These are phyloP conservation scores for Riparia riparia DNA, from an alignment of 2,113 vertebrate genomes.

Conservation along the genomic window DNA sequence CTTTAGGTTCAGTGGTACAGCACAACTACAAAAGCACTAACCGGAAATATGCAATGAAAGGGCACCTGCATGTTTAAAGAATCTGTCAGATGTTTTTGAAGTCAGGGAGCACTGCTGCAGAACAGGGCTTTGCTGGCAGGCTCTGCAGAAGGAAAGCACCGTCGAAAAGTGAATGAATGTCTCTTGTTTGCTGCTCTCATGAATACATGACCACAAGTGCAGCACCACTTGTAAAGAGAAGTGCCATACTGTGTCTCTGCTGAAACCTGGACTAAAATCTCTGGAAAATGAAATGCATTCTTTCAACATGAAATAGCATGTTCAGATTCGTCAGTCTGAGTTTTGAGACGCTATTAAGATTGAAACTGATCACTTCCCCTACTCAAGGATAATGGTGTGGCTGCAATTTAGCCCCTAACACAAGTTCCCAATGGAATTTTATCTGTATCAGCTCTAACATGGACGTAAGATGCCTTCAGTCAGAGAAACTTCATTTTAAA, in stretches of 20 bases:
- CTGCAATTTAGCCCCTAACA: background rate
- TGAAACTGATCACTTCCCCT: background rate
- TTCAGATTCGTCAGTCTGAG: background rate
- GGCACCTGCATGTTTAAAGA: background rate
- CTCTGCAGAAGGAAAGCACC: background rate
- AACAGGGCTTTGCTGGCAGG: background rate
- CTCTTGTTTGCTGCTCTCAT: background rate
- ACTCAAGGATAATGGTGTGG: background rate
- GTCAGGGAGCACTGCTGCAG: background rate
- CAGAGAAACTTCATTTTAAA: background rate
- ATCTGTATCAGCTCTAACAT: background rate
- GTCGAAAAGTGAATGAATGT: background rate
- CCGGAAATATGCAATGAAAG: background rate
- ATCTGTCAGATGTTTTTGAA: background rate
- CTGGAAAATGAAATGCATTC: background rate
- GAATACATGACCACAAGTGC: background rate
- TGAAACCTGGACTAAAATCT: background rate
- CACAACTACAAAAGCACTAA: background rate
- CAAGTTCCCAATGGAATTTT: background rate
- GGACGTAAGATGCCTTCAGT: background rate
- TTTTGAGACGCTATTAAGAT: background rate
- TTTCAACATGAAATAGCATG: background rate
- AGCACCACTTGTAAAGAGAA: background rate
- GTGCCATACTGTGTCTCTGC: background rate
- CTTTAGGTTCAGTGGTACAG: background rate